Percentiles rank a stretch among this genome's conserved stretches.
These are phyloP conservation scores for Pseudochromis fuscus DNA, from an alignment of 2,797 vertebrate genomes.

Conservation along the genomic window DNA sequence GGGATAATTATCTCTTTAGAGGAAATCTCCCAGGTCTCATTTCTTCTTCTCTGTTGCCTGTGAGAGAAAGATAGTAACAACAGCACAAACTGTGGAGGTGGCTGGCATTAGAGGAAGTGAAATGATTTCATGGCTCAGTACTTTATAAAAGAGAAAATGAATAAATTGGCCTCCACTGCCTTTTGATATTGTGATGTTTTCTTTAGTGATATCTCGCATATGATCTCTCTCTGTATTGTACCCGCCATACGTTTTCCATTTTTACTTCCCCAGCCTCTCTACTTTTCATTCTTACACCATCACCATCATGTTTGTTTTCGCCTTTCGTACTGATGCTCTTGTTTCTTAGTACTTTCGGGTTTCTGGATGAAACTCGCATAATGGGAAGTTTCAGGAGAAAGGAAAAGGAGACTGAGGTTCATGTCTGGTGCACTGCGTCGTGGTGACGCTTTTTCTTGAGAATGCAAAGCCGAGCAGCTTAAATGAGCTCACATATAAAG, in stretches of 20 bases:
- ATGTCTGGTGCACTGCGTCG: not conserved
- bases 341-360: conserved; percentile 10
- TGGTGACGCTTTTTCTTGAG: conserved; percentile 41
- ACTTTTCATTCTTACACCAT: not conserved
- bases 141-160: not conserved
- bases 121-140: conserved; percentile 5
- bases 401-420: conserved; percentile 13
- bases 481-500: conserved; percentile 43
- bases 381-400: conserved; percentile 24
- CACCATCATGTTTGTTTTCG: not conserved
- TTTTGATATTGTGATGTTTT: conserved; percentile 1
- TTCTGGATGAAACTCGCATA: conserved; percentile 36
- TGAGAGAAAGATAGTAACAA: conserved; percentile 33
- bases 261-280: not conserved
- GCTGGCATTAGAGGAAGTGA: conserved; percentile 2
- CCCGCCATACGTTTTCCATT: not conserved
- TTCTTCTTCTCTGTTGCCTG: conserved; percentile 45
- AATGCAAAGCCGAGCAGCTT: conserved; percentile 48
- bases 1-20: conserved; percentile 67
- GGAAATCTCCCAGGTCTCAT: conserved; percentile 57
- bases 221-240: not conserved
- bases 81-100: conserved; percentile 27
- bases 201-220: not conserved
- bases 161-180: not conserved
- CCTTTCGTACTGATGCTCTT: conserved; percentile 18